These are phyloP conservation scores for Channa striata DNA, from an alignment of 2,797 vertebrate species.

Conservation along the genomic window DNA sequence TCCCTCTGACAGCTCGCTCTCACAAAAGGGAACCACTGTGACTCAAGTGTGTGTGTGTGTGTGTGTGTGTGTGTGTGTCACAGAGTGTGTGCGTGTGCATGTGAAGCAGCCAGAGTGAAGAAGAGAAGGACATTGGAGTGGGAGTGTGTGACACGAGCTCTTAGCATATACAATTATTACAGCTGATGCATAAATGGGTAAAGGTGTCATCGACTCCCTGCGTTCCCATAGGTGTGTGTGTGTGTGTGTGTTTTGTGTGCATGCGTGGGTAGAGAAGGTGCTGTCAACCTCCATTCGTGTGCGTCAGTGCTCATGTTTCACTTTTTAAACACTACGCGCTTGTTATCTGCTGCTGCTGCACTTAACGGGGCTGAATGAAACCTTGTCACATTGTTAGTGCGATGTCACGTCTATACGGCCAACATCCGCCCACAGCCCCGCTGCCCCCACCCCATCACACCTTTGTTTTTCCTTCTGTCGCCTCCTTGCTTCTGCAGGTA, in stretches of 20 bases:
- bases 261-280: constrained; percentile 43
- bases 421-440: constrained; percentile 22
- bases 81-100: constrained; percentile 49
- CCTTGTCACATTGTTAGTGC: constrained; percentile 47
- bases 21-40: constrained; percentile 72
- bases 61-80: constrained; percentile 4
- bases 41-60: constrained; percentile 53
- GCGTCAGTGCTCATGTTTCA: constrained; percentile 61
- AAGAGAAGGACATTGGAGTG: constrained; percentile 64
- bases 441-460: constrained; percentile 10
- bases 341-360: constrained; percentile 53
- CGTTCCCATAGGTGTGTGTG: constrained; percentile 31
- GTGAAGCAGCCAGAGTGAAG: constrained; percentile 34
- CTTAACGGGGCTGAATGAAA: constrained; percentile 48
- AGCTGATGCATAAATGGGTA: constrained; percentile 65
- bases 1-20: constrained; percentile 75
- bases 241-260: constrained; percentile 4
- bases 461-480: constrained; percentile 38
- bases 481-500: constrained; percentile 35
- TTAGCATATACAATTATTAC: constrained; percentile 73
- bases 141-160: constrained; percentile 65
- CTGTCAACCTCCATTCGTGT: constrained; percentile 64
- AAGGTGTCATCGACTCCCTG: constrained; percentile 48
- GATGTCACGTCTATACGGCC: constrained; percentile 40
- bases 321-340: constrained; percentile 59